Percentiles rank a stretch among this genome's conserved stretches.
Evolutionary conservation across 35 echinoderm and acorn worm genomes (phyloP).

Genomic region (Patiria miniata): DNA sequence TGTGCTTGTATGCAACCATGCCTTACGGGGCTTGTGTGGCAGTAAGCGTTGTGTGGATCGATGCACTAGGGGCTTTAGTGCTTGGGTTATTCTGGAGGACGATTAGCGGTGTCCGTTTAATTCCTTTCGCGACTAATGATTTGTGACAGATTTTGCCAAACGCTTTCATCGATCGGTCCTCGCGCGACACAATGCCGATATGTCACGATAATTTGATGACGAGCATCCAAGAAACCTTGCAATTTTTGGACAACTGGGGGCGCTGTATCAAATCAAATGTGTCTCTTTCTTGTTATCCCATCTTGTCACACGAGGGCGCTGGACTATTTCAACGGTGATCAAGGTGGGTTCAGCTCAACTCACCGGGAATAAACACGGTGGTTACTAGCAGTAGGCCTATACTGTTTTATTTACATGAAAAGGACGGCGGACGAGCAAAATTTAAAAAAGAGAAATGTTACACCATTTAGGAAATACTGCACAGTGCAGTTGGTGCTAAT

Average conservation of each 20-base stretch:
- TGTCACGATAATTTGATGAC: background rate
- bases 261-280: background rate
- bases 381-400: no score
- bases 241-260: background rate
- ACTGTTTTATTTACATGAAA: no score
- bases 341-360: no score
- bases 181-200: background rate
- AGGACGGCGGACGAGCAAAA: no score
- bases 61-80: background rate
- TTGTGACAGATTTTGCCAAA: conserved; percentile 7
- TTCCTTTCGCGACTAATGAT: background rate
- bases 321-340: no score
- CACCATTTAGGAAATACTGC: no score
- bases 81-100: background rate
- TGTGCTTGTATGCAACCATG: background rate
- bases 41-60: background rate
- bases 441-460: no score
- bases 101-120: conserved; percentile 20
- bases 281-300: no score
- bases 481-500: no score
- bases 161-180: background rate
- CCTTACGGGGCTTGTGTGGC: background rate
- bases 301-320: no score
- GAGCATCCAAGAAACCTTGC: background rate
- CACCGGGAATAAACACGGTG: no score